Evolutionary conservation across 64 coral and sea anemone genomes (phyloP).

Genomic region (Cladopsammia gracilis): DNA sequence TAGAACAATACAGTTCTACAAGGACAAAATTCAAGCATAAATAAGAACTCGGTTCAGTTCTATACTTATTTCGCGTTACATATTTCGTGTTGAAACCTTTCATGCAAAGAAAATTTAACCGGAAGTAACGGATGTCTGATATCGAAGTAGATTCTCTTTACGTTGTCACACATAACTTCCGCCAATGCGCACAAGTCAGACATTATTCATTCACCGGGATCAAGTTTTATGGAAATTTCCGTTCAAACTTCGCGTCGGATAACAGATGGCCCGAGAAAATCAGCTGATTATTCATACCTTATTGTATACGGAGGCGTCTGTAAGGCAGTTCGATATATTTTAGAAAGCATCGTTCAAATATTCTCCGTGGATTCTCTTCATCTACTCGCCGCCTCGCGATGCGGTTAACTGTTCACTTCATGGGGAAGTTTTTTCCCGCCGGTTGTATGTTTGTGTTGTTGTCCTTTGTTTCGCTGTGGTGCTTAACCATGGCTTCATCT

Average conservation of each 20-base stretch:
- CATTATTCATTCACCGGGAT: background rate
- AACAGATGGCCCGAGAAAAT: slow-evolving; percentile 5
- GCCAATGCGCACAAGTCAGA: background rate
- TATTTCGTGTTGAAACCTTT: no score
- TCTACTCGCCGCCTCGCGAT: background rate
- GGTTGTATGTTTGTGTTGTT: background rate
- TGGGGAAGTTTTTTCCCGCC: slow-evolving; percentile 4
- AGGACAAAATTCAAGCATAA: no score
- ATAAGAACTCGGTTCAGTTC: no score
- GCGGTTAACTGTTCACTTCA: slow-evolving; percentile 9
- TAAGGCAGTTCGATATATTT: background rate
- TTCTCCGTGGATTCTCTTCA: background rate
- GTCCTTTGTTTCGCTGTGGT: slow-evolving; percentile 31
- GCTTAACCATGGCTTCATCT: background rate
- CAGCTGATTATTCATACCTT: slow-evolving; percentile 46
- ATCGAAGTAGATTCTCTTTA: slow-evolving; percentile 6
- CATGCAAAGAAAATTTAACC: background rate
- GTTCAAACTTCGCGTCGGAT: background rate
- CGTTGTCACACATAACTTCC: slow-evolving; percentile 4
- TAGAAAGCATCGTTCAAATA: background rate
- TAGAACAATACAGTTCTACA: no score
- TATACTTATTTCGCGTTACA: no score
- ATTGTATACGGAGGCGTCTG: background rate
- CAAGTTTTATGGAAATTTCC: slow-evolving; percentile 33
- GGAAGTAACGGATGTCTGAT: background rate